Evolutionary conservation across 1,140 invertebrate species (phyloP), one percentile per base, ranked within the genome.

Genomic region (Orius insidiosus): DNA sequence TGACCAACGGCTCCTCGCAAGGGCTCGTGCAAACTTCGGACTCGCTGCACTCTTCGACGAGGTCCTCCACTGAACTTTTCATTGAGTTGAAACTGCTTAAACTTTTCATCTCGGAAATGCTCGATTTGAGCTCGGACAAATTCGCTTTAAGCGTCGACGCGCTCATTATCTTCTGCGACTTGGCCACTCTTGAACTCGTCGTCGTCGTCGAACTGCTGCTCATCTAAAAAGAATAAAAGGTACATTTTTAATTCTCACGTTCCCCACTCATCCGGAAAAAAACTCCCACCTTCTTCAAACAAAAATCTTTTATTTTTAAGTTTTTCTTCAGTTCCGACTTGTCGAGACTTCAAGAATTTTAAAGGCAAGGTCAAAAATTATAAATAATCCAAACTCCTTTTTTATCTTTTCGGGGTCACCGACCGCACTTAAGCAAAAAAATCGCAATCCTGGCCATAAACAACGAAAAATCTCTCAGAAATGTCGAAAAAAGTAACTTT

Each of bases 91-190:
- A 44, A 47, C 57, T 34, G 47, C 59, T 56, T 51, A 68, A 49
- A 46, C 66, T 72, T 55, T 78, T 80, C 71, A 84, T 80, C 66
- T 82, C 78, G 16, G 76, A 78, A 61, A 83, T 78, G 54, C 76
- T 77, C 56, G 73, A 77, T 60, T 82, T 77, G 36, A 83, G 67
- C 52, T 82, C 78, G 49, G 70, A 72, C 36, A 82, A 67, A 61
- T 80, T 77, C n/a, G 74, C 75, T 62, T 80, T 78, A 57, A 80
- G 69, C 11, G 72, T 75, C 46, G 72, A 74, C 43, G 75, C 72
- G 59, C 76, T 76, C 62, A 74, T 68, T 56, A 71, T 55, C 36
- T 68, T 65, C 53, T 70, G 69, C 47, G 67, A 70, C 54, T 70
- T 73, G 52, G 70, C 70, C 14, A 70, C 69, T 49, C 61, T 59